Base-by-base conservation (phyloP, 92 coral and sea anemone genomes). In the Epizoanthus rinbou region DNA sequence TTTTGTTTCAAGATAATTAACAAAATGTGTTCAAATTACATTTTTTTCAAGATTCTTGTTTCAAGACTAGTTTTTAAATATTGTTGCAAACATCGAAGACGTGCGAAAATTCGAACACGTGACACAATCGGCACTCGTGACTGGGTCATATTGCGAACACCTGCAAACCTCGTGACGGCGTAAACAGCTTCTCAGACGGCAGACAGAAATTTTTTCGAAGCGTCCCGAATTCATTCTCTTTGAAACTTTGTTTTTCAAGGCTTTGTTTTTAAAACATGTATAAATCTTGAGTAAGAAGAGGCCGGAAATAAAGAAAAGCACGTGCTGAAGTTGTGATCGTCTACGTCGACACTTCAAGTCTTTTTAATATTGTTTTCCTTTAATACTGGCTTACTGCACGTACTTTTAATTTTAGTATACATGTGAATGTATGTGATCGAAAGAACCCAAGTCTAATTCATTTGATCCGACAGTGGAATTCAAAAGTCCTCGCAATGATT, bases 121-220 rank as follows among this genome's bases (percentile, higher is more conserved):
- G 54, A 47, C 54, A 47, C 13, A 47, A 8, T 11, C 15, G 2
- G 11, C 54, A 47, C 54, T 47, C 54, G 54, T 47, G 54, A 47
- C 54, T 47, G 53, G 53, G 2, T 6, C 11, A 47, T 47, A 47
- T 47, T 10, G 54, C 54, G 7, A 10, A 24, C 72, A 67, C 19
- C 72, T 33, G 72, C 72, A 67, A 67, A 67, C 19, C 72, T 67
- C 72, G 72, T 67, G 72, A 15, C 43, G 4, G 8, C 6, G 15
- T 47, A 47, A 47, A 47, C 54, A 47, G 54, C 1, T 47, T 47
- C 15, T 15, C 14, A 9, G 11, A 5, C 8, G 9, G 45, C 45
- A 4, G 8, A 45, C 10, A 7, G 53, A 9, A 7, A 45, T 7
- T 6, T 45, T 7, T 45, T 47, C 2, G 8, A 63, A 63, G 23